phyloP scores from a whole-genome alignment of 1,140 invertebrate species.

The Chionoecetes opilio region DNA sequence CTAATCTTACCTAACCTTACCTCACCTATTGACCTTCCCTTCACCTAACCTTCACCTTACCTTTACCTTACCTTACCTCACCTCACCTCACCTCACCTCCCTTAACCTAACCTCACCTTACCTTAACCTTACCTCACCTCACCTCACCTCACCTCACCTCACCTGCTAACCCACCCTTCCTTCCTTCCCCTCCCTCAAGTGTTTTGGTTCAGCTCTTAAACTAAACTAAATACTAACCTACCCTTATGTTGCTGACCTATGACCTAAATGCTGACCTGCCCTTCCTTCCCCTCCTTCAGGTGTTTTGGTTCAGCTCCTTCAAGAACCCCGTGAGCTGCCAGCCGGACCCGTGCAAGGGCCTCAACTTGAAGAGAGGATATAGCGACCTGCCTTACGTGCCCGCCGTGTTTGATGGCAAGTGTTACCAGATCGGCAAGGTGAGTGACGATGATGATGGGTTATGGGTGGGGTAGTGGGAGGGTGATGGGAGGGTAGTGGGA shows the following conservation, averaged over 20 bases:
- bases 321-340: conserved; percentile 51
- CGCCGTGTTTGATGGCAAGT: conserved; percentile 60
- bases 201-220: background rate
- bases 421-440: conserved; percentile 75
- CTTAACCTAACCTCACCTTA: no score
- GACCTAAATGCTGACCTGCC: background rate
- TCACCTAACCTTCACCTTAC: no score
- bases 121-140: no score
- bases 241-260: background rate
- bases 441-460: background rate
- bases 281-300: conserved; percentile 49
- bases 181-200: background rate
- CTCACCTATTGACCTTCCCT: no score
- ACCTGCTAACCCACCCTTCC: no score
- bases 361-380: conserved; percentile 69
- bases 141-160: no score
- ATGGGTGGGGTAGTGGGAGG: no score
- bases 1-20: no score
- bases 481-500: no score
- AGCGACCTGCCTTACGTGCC: conserved; percentile 74
- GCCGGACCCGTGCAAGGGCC: conserved; percentile 75
- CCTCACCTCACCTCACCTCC: background rate
- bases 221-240: no score
- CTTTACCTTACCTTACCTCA: background rate
- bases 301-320: conserved; percentile 77